These are phyloP conservation scores for Cyclophora punctaria DNA, from an alignment of 2,888 invertebrate species.

Conservation along the genomic window DNA sequence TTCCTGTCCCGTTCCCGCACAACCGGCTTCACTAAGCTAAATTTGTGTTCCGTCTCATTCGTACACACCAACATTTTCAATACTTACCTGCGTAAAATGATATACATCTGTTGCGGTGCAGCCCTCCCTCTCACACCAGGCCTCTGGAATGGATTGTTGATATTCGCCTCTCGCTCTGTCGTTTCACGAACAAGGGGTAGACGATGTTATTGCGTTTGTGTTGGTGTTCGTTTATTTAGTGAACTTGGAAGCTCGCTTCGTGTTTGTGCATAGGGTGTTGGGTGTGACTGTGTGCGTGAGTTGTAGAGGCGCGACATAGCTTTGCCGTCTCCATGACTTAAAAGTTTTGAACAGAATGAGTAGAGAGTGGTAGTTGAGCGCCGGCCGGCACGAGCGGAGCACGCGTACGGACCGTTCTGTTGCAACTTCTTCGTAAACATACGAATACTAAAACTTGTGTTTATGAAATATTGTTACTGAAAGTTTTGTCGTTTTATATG, in stretches of 20 bases:
- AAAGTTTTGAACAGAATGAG: slow-evolving; percentile 71
- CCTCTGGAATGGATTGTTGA: slow-evolving; percentile 62
- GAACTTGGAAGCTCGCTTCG: slow-evolving; percentile 73
- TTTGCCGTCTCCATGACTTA: slow-evolving; percentile 75
- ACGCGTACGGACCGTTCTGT: slow-evolving; percentile 42
- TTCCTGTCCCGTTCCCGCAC: slow-evolving; percentile 62
- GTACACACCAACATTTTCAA: slow-evolving; percentile 69
- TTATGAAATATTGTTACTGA: slow-evolving; percentile 29
- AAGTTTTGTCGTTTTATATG: slow-evolving; percentile 32
- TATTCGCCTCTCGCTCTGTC: slow-evolving; percentile 59
- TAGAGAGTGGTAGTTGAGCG: slow-evolving; percentile 65
- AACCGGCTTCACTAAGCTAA: slow-evolving; percentile 67
- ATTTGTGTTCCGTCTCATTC: slow-evolving; percentile 63
- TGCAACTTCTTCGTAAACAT: slow-evolving; percentile 58
- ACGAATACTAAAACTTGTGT: slow-evolving; percentile 58
- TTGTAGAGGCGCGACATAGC: slow-evolving; percentile 75
- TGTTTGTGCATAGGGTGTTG: slow-evolving; percentile 72
- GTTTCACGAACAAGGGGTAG: slow-evolving; percentile 72
- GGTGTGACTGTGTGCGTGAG: slow-evolving; percentile 59
- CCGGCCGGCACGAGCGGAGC: slow-evolving; percentile 63
- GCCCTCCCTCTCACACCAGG: slow-evolving; percentile 49
- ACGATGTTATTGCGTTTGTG: slow-evolving; percentile 67
- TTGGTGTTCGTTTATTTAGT: slow-evolving; percentile 75
- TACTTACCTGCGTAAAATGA: slow-evolving; percentile 74
- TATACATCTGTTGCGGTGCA: slow-evolving; percentile 71